Base-by-base conservation (phyloP, 2,888 invertebrate genomes). In the Cosmia trapezina region DNA sequence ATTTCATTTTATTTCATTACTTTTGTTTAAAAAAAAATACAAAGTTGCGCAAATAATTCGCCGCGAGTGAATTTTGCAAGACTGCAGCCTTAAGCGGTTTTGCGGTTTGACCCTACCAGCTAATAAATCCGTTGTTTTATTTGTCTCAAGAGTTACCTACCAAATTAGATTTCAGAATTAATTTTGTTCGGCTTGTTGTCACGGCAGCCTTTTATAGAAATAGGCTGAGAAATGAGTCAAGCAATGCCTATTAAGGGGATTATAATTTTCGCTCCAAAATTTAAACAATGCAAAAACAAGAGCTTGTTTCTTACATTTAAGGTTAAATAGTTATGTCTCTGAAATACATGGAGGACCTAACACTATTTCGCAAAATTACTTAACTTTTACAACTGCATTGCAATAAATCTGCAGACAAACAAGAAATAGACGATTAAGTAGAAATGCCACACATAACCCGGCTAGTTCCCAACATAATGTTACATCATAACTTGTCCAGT, bases 401-500 rank as follows among this genome's bases (percentile, higher is more conserved):
- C 61, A 49, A 69, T 76, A 68, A 76, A 80, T 76, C 53, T 63
- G 56, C 53, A 54, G 43, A 43, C 14, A 74, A 80, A 72, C 63
- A 28, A 70, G 73, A 78, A 83, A 69, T 57, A 59, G 57, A 56
- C 76, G 54, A 61, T 70, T 72, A 78, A 73, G 63, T 75, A 78
- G 63, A 75, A 79, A 81, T 75, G 60, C 77, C 61, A 56, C 79
- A 76, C 75, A 70, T 79, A 81, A 72, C 73, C 37, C 61, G 68
- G 71, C 71, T 65, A 59, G 89, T 89, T 88, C 87, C 84, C 87
- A 89, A 87, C 90, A 89, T 87, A 89, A 88, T 86, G 91, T 95
- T 94, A 93, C 94, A 93, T 95, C 95, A 95, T 92, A 94, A 94
- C 94, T 93, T 93, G 94, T 93, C 91, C 89, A 91, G 70, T 83